phyloP scores from a whole-genome alignment of 1,140 invertebrate species.

The Onthophagus taurus region DNA sequence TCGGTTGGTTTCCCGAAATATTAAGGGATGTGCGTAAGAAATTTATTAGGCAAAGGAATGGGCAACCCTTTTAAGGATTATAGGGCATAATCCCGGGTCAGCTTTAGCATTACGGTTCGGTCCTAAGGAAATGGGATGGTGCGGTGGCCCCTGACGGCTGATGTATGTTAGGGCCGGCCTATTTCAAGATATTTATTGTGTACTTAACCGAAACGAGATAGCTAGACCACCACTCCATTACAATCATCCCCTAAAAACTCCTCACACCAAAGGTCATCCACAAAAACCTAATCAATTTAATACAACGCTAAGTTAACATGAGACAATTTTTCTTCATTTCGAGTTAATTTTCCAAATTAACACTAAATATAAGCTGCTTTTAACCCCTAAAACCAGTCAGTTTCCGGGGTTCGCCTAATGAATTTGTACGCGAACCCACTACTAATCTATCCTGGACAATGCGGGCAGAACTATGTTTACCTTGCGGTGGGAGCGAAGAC shows the following conservation, averaged over 20 bases:
- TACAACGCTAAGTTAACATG: too few relatives aligned
- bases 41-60: too few relatives aligned
- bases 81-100: conserved; percentile 23
- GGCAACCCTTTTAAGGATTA: conserved; percentile 11
- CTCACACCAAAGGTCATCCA: too few relatives aligned
- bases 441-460: conserved; percentile 27
- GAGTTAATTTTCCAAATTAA: too few relatives aligned
- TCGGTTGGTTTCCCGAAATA: too few relatives aligned
- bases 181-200: conserved; percentile 31
- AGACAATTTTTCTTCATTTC: too few relatives aligned
- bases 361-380: too few relatives aligned
- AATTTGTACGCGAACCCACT: conserved; percentile 5
- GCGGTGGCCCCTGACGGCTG: conserved; percentile 24
- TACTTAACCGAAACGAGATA: conserved; percentile 31
- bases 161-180: conserved; percentile 29
- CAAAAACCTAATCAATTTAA: too few relatives aligned
- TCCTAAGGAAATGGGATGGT: conserved; percentile 32
- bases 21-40: too few relatives aligned
- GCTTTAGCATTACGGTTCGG: conserved; percentile 28
- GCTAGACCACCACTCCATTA: conserved; percentile 22
- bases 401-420: too few relatives aligned
- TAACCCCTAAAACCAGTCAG: too few relatives aligned
- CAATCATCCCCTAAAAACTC: too few relatives aligned
- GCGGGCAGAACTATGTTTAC: conserved; percentile 20
- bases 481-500: conserved; percentile 7